Percentiles rank a stretch among this genome's conserved stretches.
Conservation (phyloP, 2,113 vertebrate genomes). For the Equus przewalskii region DNA sequence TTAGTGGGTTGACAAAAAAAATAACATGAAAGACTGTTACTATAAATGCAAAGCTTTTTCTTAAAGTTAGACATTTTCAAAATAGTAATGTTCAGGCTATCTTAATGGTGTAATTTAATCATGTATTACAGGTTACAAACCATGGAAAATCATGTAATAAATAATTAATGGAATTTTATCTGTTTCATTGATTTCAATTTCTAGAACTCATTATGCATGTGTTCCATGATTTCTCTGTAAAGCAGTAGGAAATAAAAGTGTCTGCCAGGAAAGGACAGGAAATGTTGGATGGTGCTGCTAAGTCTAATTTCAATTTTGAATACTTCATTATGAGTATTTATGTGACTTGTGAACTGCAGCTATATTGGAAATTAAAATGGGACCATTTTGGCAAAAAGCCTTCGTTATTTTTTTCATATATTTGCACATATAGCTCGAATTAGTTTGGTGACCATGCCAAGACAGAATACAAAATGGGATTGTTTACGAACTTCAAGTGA, state of each 20-base stretch:
- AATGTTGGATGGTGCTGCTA: neutral
- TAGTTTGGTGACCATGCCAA: neutral
- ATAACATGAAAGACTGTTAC: neutral
- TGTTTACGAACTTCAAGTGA: constrained; percentile 14
- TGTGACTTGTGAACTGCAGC: neutral
- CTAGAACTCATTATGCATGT: constrained; percentile 52
- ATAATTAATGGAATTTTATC: constrained; percentile 69
- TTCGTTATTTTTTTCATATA: neutral
- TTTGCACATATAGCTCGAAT: neutral
- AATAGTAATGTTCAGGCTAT: constrained; percentile 2
- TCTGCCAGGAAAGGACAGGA: neutral
- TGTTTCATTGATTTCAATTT: constrained; percentile 69
- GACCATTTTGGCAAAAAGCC: neutral
- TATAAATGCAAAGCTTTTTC: constrained; percentile 54
- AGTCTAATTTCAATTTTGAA: neutral
- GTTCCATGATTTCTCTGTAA: constrained; percentile 40
- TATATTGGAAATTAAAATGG: neutral
- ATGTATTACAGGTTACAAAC: constrained; percentile 67
- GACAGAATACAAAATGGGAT: neutral
- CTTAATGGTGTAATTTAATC: constrained; percentile 66
- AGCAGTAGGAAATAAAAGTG: constrained; percentile 21
- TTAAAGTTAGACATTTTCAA: constrained; percentile 8
- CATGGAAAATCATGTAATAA: constrained; percentile 56
- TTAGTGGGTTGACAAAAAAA: neutral
- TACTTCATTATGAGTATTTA: neutral